Base-by-base conservation (phyloP, 2,797 vertebrate species). In the Propithecus deckenii region DNA sequence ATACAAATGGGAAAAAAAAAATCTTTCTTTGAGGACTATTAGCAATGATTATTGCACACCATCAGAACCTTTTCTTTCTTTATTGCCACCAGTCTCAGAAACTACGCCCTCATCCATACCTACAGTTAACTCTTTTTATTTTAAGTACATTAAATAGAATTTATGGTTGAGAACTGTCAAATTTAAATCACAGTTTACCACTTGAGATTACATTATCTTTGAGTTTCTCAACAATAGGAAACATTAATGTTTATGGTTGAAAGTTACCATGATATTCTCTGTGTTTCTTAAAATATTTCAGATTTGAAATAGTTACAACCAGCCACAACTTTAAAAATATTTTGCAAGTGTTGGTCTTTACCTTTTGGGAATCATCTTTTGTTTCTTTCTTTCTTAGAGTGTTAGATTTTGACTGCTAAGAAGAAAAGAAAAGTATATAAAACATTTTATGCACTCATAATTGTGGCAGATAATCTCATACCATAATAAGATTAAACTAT, bases 351-450 rank as follows among this genome's bases (percentile, higher is more conserved):
- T 74, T 97, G 79, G 88, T 89, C 69, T 90, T 46, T 96, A 98
- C 96, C 96, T 55, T 92, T 95, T 86, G 96, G 95, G 89, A 87
- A 35, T 96, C 95, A 81, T 92, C 97, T 83, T 91, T 92, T 18
- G 76, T 98, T 85, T 81, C 63, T 38, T 74, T 98, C 86, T 90
- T 97, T 96, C 96, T 96, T 71, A 67, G 86, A 84, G 86, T 38
- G 50, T 97, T 98, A 74, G 65, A 38, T 98, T 98, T 99, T 96
- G 98, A 95, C 99, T 99, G 95, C 78, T 95, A 98, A 89, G 93
- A 97, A 95, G 94, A 92, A 96, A 92, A 96, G 43, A 38, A 95
- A 93, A 69, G 25, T 65, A 72, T 75, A 8, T 86, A 59, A 86
- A 94, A 57, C n/a, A 90, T 93, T 94, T 96, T 93, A 74, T 88